Evolutionary conservation across 2,888 invertebrate species (phyloP).

Genomic region (Drosophila anomelani): DNA sequence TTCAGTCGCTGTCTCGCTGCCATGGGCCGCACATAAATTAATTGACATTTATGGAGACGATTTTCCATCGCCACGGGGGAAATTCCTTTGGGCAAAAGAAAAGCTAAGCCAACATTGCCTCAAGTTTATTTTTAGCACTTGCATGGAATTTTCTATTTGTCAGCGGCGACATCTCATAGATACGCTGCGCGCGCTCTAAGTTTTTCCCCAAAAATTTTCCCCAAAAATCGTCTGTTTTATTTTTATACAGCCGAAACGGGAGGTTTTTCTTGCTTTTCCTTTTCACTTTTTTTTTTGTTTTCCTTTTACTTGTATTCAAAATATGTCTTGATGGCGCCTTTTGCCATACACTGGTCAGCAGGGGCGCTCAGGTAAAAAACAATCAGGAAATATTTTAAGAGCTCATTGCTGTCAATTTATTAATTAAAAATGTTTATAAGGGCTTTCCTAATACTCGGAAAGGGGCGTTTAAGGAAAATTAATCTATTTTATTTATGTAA

Average conservation of each 20-base stretch:
- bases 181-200: conserved; percentile 9
- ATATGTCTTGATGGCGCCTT: conserved; percentile 17
- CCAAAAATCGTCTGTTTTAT: conserved; percentile 41
- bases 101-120: conserved; percentile 35
- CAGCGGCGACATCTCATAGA: conserved; percentile 46
- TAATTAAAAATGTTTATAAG: not conserved
- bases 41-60: conserved; percentile 65
- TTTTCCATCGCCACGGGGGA: conserved; percentile 37
- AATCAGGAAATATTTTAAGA: not conserved
- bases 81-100: conserved; percentile 42
- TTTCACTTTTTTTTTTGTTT: not conserved
- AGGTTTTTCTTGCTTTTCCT: conserved; percentile 22
- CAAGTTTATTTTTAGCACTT: conserved; percentile 63
- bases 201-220: conserved; percentile 13
- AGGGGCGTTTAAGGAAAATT: too few relatives aligned
- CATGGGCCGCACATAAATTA: conserved; percentile 71
- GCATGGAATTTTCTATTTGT: conserved; percentile 67
- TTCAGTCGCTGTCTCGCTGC: conserved; percentile 47
- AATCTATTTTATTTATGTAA: too few relatives aligned
- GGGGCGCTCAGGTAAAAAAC: conserved; percentile 4
- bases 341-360: conserved; percentile 18
- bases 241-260: conserved; percentile 47
- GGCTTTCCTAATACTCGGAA: too few relatives aligned
- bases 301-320: not conserved
- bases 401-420: not conserved